Conservation (phyloP, 2,888 invertebrate species). For the Polyommatus icarus region DNA sequence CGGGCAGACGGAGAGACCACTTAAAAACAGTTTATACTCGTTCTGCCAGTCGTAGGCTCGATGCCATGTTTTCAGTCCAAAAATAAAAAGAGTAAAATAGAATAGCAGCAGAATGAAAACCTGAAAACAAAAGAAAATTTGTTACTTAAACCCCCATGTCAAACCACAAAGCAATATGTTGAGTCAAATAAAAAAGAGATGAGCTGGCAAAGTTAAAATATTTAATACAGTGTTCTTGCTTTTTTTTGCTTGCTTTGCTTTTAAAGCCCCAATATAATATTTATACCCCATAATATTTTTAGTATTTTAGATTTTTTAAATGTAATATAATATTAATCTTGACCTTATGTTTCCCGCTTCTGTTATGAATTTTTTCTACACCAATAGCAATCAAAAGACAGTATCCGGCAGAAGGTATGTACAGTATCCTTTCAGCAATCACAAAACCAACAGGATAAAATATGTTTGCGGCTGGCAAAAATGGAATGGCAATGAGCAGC, state of each 20-base stretch:
- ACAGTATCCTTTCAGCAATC: conserved; percentile 91
- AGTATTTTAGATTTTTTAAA: neutral
- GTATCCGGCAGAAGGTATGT: conserved; percentile 90
- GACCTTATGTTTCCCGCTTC: conserved; percentile 49
- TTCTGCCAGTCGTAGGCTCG: conserved; percentile 89
- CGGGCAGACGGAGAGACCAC: conserved; percentile 93
- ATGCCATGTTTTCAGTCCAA: conserved; percentile 74
- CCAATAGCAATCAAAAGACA: conserved; percentile 86
- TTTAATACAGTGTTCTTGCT: too few species aligned
- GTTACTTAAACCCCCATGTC: neutral
- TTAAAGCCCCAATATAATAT: too few species aligned
- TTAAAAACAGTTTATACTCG: conserved; percentile 88
- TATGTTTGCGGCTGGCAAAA: conserved; percentile 91
- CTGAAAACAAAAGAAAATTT: conserved; percentile 24
- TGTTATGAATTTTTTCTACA: conserved; percentile 56
- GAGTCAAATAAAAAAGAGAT: too few species aligned
- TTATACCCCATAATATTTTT: neutral
- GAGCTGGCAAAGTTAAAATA: too few species aligned
- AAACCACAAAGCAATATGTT: too few species aligned
- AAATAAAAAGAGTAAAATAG: conserved; percentile 50
- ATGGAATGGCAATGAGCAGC: conserved; percentile 85
- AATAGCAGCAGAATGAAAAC: conserved; percentile 36
- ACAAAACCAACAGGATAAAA: conserved; percentile 94
- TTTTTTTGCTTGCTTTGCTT: too few species aligned
- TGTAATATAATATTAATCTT: conserved; percentile 35